phyloP scores from a whole-genome alignment of 2,113 vertebrate species.

The Cyanoramphus novaezelandiae region DNA sequence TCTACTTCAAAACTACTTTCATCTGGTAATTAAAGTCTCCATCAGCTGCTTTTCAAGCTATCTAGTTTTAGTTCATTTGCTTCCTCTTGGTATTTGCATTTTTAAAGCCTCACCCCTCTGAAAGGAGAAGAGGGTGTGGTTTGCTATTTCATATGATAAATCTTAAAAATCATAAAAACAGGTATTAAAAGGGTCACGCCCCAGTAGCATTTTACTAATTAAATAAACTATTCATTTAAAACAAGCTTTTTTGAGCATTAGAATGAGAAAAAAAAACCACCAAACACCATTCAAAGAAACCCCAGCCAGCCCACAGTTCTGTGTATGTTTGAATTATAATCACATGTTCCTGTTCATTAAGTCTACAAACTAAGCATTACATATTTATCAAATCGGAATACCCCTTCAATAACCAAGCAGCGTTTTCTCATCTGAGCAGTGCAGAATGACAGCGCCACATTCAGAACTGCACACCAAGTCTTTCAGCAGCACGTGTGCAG shows the following conservation, averaged over 20 bases:
- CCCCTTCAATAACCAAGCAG: not conserved
- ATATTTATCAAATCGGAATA: not conserved
- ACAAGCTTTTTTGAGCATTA: not conserved
- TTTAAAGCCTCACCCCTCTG: not conserved
- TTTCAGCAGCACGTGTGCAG: conserved; percentile 22
- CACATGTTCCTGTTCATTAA: not conserved
- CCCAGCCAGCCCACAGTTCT: not conserved
- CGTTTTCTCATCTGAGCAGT: not conserved
- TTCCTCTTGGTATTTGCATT: not conserved
- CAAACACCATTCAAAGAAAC: not conserved
- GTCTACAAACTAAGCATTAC: not conserved
- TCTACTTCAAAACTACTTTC: not conserved
- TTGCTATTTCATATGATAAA: not conserved
- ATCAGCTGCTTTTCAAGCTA: not conserved
- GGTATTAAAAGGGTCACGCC: not conserved
- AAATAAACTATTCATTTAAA: not conserved
- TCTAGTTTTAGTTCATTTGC: not conserved
- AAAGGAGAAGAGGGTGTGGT: conserved; percentile 53
- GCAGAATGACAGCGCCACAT: not conserved
- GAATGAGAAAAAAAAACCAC: not conserved
- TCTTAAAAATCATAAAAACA: not conserved
- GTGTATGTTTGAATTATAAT: not conserved
- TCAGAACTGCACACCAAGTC: not conserved
- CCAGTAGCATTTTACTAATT: not conserved
- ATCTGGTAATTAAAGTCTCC: not conserved